Conservation (phyloP, 2,797 vertebrate species). For the Taenioides sp. region DNA sequence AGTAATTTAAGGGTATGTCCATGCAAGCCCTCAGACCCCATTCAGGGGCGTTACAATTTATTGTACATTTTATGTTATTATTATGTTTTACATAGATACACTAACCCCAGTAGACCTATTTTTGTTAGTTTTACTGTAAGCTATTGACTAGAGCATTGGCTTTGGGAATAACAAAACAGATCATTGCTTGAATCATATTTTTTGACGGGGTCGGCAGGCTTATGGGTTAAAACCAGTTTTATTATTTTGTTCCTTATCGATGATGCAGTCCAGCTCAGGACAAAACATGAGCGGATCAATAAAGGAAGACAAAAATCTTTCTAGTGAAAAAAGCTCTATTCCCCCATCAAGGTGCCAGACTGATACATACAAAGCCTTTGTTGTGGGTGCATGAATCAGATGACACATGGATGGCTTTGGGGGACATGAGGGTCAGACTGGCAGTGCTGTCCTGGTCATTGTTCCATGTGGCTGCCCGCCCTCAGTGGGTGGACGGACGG, state of each 20-base stretch:
- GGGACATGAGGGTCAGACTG: constrained; percentile 21
- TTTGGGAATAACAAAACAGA: neutral
- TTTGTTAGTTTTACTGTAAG: neutral
- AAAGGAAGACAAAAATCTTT: neutral
- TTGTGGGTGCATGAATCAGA: constrained; percentile 17
- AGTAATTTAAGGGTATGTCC: neutral
- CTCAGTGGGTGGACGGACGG: constrained; percentile 55
- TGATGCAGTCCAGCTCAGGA: neutral
- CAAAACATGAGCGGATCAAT: neutral
- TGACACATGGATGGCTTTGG: constrained; percentile 20
- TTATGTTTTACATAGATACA: neutral
- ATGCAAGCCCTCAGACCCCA: neutral
- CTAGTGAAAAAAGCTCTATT: neutral
- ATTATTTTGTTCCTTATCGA: neutral
- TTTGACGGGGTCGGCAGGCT: no score
- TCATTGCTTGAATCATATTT: neutral
- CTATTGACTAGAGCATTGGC: neutral
- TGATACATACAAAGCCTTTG: neutral
- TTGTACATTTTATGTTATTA: neutral
- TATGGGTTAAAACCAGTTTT: neutral
- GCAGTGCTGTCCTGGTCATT: constrained; percentile 41
- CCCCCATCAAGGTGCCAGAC: neutral
- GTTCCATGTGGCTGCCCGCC: constrained; percentile 65
- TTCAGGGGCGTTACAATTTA: neutral
- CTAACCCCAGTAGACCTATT: no score